Evolutionary conservation across 2,797 vertebrate genomes (phyloP).

Genomic region (Zenarchopterus dispar): DNA sequence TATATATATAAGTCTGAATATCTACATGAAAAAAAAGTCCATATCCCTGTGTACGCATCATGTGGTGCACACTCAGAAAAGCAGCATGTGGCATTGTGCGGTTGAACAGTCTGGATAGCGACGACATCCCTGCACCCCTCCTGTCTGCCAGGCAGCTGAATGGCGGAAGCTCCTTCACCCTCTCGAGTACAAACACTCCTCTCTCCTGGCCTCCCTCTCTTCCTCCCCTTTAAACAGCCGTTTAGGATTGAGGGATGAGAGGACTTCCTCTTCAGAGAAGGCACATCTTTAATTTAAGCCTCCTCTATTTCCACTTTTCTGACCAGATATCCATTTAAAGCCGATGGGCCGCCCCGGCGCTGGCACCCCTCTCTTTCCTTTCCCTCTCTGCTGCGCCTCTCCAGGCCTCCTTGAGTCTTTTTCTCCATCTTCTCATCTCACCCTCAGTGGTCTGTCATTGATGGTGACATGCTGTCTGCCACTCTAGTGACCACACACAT

Average conservation of each 20-base stretch:
- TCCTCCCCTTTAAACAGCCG: constrained; percentile 71
- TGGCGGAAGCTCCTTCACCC: constrained; percentile 73
- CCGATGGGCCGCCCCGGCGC: constrained; percentile 64
- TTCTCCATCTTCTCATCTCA: constrained; percentile 79
- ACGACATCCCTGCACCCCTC: constrained; percentile 62
- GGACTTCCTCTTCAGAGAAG: constrained; percentile 81
- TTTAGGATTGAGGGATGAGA: constrained; percentile 77
- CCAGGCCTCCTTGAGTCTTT: constrained; percentile 68
- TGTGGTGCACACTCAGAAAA: constrained; percentile 20
- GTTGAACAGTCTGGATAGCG: constrained; percentile 64
- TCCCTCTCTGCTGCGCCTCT: constrained; percentile 63
- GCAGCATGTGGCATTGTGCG: constrained; percentile 66
- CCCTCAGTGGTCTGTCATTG: constrained; percentile 74
- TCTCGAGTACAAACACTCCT: constrained; percentile 57
- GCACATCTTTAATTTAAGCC: constrained; percentile 86
- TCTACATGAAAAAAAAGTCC: background rate
- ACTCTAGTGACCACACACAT: constrained; percentile 64
- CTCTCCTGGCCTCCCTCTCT: constrained; percentile 52
- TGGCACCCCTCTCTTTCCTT: constrained; percentile 69
- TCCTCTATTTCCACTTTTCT: constrained; percentile 83
- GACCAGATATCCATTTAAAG: constrained; percentile 83
- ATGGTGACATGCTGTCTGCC: constrained; percentile 82
- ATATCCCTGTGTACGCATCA: constrained; percentile 22
- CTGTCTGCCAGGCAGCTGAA: constrained; percentile 73
- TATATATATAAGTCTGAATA: background rate